A percentile compares a stretch with the other conserved stretches of the same genome.
Evolutionary conservation across 2,113 vertebrate genomes (phyloP).

Genomic region (Hyperopisus bebe): DNA sequence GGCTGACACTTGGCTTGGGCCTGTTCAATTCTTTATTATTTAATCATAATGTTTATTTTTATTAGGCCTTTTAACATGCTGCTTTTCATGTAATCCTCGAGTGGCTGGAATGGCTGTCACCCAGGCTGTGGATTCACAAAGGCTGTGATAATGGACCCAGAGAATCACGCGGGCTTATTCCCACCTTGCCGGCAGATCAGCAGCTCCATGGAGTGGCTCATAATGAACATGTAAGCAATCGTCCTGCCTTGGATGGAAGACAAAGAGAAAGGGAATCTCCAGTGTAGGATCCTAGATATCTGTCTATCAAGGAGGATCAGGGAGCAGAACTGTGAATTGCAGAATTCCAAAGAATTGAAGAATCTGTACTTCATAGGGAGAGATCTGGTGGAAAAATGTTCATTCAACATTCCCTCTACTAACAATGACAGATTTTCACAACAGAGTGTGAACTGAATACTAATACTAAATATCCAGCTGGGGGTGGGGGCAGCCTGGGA

Average conservation of each 20-base stretch:
- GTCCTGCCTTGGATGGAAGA: neutral
- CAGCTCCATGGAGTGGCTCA: neutral
- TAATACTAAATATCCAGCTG: neutral
- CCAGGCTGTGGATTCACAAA: constrained; percentile 25
- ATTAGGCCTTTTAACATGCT: constrained; percentile 7
- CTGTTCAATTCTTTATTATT: neutral
- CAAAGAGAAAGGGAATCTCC: neutral
- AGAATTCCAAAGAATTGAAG: neutral
- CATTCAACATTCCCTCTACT: constrained; percentile 4
- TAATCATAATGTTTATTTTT: constrained; percentile 7
- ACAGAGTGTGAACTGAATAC: neutral
- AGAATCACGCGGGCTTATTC: neutral
- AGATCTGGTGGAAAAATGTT: constrained; percentile 42
- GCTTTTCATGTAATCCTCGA: constrained; percentile 20
- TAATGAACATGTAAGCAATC: neutral
- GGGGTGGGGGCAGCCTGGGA: neutral
- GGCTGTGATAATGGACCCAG: neutral
- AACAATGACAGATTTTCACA: neutral
- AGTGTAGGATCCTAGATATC: neutral
- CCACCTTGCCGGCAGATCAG: neutral
- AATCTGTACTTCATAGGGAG: neutral
- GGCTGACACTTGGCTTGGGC: neutral
- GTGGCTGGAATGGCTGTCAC: constrained; percentile 54
- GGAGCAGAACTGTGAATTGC: neutral
- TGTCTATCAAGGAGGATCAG: neutral